phyloP scores from a whole-genome alignment of 1,140 invertebrate genomes.

The Pentalonia nigronervosa region DNA sequence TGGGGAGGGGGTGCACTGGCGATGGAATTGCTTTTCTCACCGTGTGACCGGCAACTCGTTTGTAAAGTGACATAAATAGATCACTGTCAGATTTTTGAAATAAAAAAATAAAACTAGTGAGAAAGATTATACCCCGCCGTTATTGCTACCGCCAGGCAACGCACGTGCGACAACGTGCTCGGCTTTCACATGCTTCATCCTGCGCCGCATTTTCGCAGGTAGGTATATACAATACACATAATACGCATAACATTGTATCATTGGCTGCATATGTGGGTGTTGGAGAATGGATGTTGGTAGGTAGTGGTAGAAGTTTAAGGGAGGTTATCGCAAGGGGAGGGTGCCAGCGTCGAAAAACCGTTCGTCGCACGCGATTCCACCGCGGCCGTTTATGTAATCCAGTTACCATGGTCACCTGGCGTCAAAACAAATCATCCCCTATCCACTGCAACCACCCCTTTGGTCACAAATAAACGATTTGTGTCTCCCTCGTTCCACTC shows the following conservation, averaged over 20 bases:
- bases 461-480: slow-evolving; percentile 50
- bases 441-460: neutral
- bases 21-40: neutral
- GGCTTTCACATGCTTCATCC: slow-evolving; percentile 46
- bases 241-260: slow-evolving; percentile 29
- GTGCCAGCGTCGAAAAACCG: slow-evolving; percentile 18
- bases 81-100: slow-evolving; percentile 42
- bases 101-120: slow-evolving; percentile 22
- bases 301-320: neutral
- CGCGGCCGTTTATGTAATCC: slow-evolving; percentile 34
- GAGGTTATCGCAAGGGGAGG: neutral
- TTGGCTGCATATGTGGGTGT: neutral
- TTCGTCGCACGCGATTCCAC: slow-evolving; percentile 33
- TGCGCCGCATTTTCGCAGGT: neutral
- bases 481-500: slow-evolving; percentile 4
- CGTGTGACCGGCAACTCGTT: neutral
- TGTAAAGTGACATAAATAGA: slow-evolving; percentile 50
- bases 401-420: slow-evolving; percentile 47
- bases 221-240: neutral
- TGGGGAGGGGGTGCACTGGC: neutral
- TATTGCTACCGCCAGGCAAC: neutral
- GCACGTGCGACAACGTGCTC: slow-evolving; percentile 22
- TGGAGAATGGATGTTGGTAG: neutral
- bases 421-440: slow-evolving; percentile 58
- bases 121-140: neutral